A percentile compares a stretch with the other conserved stretches of the same genome.
Evolutionary conservation across 2,797 vertebrate genomes (phyloP).

Genomic region (Oreonectes daqikongensis): DNA sequence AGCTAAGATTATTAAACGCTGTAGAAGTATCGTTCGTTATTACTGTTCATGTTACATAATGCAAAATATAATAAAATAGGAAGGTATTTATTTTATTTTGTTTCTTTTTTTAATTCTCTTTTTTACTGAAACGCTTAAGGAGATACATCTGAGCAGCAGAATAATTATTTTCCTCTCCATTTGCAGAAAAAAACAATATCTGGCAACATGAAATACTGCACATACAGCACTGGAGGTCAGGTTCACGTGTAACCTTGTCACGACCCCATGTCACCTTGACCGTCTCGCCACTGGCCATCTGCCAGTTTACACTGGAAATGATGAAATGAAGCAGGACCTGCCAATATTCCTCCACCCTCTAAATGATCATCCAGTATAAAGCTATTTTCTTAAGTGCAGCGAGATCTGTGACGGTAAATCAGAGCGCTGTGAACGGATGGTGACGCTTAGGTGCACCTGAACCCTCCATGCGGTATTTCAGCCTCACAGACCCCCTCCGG

Average conservation of each 20-base stretch:
- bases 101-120: no score
- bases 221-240: neutral
- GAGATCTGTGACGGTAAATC: constrained; percentile 7
- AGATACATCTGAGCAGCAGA: no score
- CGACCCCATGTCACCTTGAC: neutral
- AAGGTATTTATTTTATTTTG: no score
- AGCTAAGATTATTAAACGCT: no score
- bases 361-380: neutral
- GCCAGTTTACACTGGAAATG: constrained; percentile 12
- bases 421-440: neutral
- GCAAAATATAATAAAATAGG: no score
- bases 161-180: no score
- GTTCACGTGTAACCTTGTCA: neutral
- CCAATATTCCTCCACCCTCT: constrained; percentile 3
- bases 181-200: no score
- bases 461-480: constrained; percentile 29
- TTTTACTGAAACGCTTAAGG: no score
- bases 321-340: constrained; percentile 19
- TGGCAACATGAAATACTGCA: neutral
- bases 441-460: constrained; percentile 11
- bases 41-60: no score
- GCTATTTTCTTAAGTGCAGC: constrained; percentile 29
- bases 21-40: no score
- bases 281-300: neutral
- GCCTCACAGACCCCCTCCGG: constrained; percentile 6